Percentiles rank a stretch among this genome's conserved stretches.
Evolutionary conservation across 2,113 vertebrate species (phyloP).

Genomic region (Protobothrops mucrosquamatus): DNA sequence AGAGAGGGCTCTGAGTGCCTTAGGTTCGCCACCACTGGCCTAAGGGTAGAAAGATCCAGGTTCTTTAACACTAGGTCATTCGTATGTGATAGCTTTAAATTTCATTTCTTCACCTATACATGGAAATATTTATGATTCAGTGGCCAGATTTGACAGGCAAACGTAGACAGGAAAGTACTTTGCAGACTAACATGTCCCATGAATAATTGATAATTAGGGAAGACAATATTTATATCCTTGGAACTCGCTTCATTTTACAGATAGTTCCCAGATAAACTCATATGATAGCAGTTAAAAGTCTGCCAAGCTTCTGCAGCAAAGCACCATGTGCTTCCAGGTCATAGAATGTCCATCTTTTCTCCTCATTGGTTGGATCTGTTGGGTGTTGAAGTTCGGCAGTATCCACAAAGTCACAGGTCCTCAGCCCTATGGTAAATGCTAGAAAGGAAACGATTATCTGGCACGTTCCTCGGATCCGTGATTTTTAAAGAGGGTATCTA

Average conservation of each 20-base stretch:
- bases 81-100: neutral
- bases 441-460: neutral
- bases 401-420: neutral
- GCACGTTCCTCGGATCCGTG: neutral
- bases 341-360: neutral
- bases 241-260: neutral
- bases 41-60: neutral
- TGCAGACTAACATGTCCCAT: neutral
- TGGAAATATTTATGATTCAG: neutral
- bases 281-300: neutral
- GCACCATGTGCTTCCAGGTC: too few species aligned
- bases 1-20: too few species aligned
- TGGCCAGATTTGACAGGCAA: neutral
- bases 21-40: too few species aligned
- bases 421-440: neutral
- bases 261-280: neutral
- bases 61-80: neutral
- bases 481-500: neutral
- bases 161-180: neutral
- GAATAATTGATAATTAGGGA: neutral
- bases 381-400: neutral
- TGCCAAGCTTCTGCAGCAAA: neutral
- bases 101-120: neutral
- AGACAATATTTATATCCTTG: neutral
- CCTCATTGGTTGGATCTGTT: neutral